Base-by-base conservation (phyloP, 2,888 invertebrate species). In the Phengaris arion region DNA sequence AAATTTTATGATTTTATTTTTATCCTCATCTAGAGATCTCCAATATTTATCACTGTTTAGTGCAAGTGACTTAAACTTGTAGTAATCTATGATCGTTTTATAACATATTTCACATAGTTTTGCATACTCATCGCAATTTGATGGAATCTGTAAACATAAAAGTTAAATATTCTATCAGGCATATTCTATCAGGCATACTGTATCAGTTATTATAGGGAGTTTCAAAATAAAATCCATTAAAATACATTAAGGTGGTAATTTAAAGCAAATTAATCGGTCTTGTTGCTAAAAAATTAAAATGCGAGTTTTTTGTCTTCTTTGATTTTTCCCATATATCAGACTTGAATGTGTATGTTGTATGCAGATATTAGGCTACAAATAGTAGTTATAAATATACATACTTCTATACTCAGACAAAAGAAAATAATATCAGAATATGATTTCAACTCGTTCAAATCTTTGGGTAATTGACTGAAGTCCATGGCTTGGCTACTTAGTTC, bases 341-440 rank as follows among this genome's bases (percentile, higher is more conserved):
- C 2, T 55, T 55, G n/a, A 7, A 54, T 54, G 10, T n/a, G n/a
- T 10, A 55, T n/a, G 55, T n/a, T 13, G 54, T 2, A 55, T 4
- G 54, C 12, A 54, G 6, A 2, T 45, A 64, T 22, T 12, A 45
- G 9, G 22, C 22, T 64, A 68, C 35, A 35, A 35, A 35, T 35
- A 35, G 4, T 35, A 35, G 2, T 35, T 35, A 3, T 35, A 35
- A 48, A 48, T 48, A 48, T 48, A 48, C 48, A 48, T 48, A 90
- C 90, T 86, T 87, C 79, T 78, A 89, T 87, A 80, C 86, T 84
- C 77, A 92, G 82, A 79, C 90, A 90, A 84, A 88, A 90, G 80
- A 83, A 77, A 75, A 90, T 81, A 68, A 89, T 84, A 46, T 89
- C 86, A 52, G 78, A 74, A 74, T 81, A 85, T 75, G 78, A 83